Evolutionary conservation across 2,888 invertebrate genomes (phyloP), one percentile per base, ranked within the genome.

Genomic region (Malacosoma neustria): DNA sequence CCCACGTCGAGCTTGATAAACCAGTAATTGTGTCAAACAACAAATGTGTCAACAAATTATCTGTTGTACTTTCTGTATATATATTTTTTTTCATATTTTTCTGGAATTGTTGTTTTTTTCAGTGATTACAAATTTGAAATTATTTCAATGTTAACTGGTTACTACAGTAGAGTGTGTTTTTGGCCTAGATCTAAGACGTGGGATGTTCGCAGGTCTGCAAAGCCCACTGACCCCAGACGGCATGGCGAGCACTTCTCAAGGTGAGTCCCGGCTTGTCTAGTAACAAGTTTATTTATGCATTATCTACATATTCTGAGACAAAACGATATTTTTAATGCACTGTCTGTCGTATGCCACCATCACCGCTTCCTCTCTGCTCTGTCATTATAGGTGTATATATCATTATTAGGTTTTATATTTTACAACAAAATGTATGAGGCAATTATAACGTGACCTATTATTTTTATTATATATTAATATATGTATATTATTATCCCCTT

Each of bases 191-290:
- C 34, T 66, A 56, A 65, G 60, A 57, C 48, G 53, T 64, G 54
- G 70, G 48, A 41, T 71, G 48, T 63, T 79, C 77, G 51, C 88
- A 90, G 90, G 89, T 77, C 82, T 90, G 63, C 75, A 72, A 62
- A 89, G 88, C 66, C 87, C 88, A 43, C 80, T 90, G 69, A 76
- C 87, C 48, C 87, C 89, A 42, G 93, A 93, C 77, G 92, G 92
- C 74, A 86, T 93, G 71, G 93, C 93, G 57, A 92, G 93, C 70
- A 93, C 94, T 65, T 94, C 94, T 61, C 94, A 94, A 93, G 94
- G 94, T 94, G 90, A 92, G 92, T 88, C 56, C 44, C 65, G 54
- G 82, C 85, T 84, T 85, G 73, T 74, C 54, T 75, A 75, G 72
- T 70, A 80, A 82, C 79, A 76, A 82, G 69, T 73, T 81, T 79